Base-by-base conservation (phyloP, 1,140 invertebrate species). In the Myzus persicae region DNA sequence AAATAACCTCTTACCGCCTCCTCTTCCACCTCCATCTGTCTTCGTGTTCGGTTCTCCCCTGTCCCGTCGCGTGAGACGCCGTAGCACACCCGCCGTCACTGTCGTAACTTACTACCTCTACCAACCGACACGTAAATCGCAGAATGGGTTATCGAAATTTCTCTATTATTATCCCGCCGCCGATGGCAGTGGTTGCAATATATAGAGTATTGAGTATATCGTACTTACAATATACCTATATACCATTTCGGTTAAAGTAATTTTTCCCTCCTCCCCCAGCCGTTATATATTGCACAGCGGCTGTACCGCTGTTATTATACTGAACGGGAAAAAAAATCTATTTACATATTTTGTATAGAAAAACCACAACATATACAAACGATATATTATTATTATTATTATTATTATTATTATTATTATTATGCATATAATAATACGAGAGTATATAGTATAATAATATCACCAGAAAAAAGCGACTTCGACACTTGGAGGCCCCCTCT, bases 131-230 rank as follows among this genome's bases (percentile, higher is more conserved):
- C 87, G 87, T 51, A 51, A 38, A 46, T 88, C 46, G n/a, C n/a
- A 38, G 48, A 89, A 89, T 89, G 48, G n/a, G 11, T 54, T 89
- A 54, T 54, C 48, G 22, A 89, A 51, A 89, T 89, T 89, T 40
- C 48, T 89, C 11, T 24, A 26, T 54, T 89, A 54, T 89, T 89
- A 89, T 54, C 87, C 46, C 1, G n/a, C 4, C n/a, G n/a, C 18
- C 44, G 40, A 40, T 31, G 40, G 42, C 42, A 40, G 59, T n/a
- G 14, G 59, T 76, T 76, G n/a, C 31, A n/a, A n/a, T 76, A 76
- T 76, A 76, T 36, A n/a, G 59, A n/a, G 59, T n/a, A n/a, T 76
- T 18, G 59, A 76, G 14, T n/a, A 36, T n/a, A n/a, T n/a, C 18
- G n/a, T n/a, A 31, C 14, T 76, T n/a, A 31, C 5, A 76, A n/a